Conservation (phyloP, 2,888 invertebrate genomes). For the Hirtodrosophila histrioides region DNA sequence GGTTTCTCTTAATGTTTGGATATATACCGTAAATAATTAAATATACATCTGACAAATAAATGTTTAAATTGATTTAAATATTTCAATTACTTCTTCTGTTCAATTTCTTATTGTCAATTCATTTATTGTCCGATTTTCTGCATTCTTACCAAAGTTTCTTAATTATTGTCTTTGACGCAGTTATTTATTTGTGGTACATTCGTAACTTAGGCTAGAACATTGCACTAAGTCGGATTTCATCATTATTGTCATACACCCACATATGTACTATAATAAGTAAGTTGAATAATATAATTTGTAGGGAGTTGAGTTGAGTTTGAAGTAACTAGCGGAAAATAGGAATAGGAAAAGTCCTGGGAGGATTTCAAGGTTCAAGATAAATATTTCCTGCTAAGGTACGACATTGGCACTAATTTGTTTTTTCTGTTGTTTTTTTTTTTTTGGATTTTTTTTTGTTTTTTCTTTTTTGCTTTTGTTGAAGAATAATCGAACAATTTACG, state of each 20-base stretch:
- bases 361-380: slow-evolving; percentile 18
- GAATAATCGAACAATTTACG: slow-evolving; percentile 34
- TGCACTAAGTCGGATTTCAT: slow-evolving; percentile 18
- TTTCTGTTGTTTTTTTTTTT: too few species aligned
- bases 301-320: slow-evolving; percentile 33
- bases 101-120: slow-evolving; percentile 63
- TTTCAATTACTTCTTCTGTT: slow-evolving; percentile 21
- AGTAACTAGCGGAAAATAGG: slow-evolving; percentile 5
- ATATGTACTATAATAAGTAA: slow-evolving; percentile 11
- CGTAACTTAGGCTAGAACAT: slow-evolving; percentile 27
- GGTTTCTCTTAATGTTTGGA: slow-evolving; percentile 16
- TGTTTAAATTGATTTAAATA: slow-evolving; percentile 36
- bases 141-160: slow-evolving; percentile 42
- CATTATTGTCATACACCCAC: slow-evolving; percentile 49
- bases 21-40: background rate
- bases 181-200: slow-evolving; percentile 22
- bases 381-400: slow-evolving; percentile 59
- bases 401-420: slow-evolving; percentile 66
- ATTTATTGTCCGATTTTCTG: slow-evolving; percentile 65
- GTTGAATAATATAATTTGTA: slow-evolving; percentile 43
- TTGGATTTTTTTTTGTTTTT: slow-evolving; percentile 14
- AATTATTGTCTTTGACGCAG: slow-evolving; percentile 78
- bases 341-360: slow-evolving; percentile 6
- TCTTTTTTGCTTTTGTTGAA: slow-evolving; percentile 12
- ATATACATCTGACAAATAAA: slow-evolving; percentile 33